These are phyloP conservation scores for Delichon dasypus DNA, from an alignment of 2,797 vertebrate genomes.

Conservation along the genomic window DNA sequence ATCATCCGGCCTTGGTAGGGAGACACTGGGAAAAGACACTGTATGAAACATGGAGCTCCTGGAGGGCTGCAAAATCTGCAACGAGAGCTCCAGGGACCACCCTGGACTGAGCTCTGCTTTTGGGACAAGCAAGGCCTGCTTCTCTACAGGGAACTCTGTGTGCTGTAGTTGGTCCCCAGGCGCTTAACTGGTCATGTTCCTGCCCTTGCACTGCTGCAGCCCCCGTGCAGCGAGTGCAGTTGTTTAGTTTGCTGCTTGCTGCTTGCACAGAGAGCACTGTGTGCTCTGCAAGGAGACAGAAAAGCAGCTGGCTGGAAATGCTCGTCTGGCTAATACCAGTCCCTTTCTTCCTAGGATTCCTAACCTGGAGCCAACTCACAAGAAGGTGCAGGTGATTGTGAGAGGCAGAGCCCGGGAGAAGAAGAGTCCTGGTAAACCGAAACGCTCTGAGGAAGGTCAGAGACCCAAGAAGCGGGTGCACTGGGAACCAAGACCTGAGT, in stretches of 20 bases:
- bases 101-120: neutral
- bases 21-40: neutral
- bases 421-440: slow-evolving; percentile 81
- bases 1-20: neutral
- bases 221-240: rapidly evolving
- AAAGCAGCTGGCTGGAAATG: neutral
- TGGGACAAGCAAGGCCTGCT: neutral
- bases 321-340: neutral
- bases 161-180: neutral
- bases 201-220: neutral
- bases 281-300: neutral
- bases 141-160: rapidly evolving
- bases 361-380: slow-evolving; percentile 75
- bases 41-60: neutral
- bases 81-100: neutral
- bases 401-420: slow-evolving; percentile 79
- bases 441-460: slow-evolving; percentile 70
- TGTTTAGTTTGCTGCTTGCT: neutral
- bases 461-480: too few relatives aligned
- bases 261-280: neutral
- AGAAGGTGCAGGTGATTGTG: slow-evolving; percentile 69
- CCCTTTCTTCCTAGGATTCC: slow-evolving; percentile 77
- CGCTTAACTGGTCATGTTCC: neutral
- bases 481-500: too few relatives aligned
- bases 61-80: neutral